Evolutionary conservation across 2,113 vertebrate genomes (phyloP).

Genomic region (Nerophis lumbriciformis): DNA sequence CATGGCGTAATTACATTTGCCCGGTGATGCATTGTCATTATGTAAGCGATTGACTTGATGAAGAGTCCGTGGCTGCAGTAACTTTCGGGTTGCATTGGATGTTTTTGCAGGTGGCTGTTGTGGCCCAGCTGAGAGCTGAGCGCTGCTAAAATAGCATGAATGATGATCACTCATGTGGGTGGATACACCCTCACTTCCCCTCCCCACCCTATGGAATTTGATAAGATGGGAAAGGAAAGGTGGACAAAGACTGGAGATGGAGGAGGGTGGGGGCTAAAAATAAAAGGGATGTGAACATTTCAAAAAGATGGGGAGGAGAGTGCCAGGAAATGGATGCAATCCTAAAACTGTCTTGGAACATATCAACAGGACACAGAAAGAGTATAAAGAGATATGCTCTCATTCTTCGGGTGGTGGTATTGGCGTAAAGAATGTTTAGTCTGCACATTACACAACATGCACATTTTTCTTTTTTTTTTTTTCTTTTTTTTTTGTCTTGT

Average conservation of each 20-base stretch:
- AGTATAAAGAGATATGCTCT: slow-evolving; percentile 16
- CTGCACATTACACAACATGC: background rate
- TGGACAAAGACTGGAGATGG: slow-evolving; percentile 22
- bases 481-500: too few relatives aligned
- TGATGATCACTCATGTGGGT: slow-evolving; percentile 57
- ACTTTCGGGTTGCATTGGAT: slow-evolving; percentile 24
- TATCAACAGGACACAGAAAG: background rate
- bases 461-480: background rate
- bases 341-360: slow-evolving; percentile 2
- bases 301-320: slow-evolving; percentile 42
- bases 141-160: slow-evolving; percentile 56
- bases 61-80: slow-evolving; percentile 19
- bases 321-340: slow-evolving; percentile 1
- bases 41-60: slow-evolving; percentile 18
- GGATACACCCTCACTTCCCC: slow-evolving; percentile 52
- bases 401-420: background rate
- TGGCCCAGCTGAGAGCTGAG: slow-evolving; percentile 38
- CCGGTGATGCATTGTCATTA: slow-evolving; percentile 14
- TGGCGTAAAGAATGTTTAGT: background rate
- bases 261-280: slow-evolving; percentile 1
- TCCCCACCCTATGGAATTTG: slow-evolving; percentile 57
- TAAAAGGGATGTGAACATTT: slow-evolving; percentile 34
- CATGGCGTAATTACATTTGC: slow-evolving; percentile 24
- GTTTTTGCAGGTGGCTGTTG: slow-evolving; percentile 45
- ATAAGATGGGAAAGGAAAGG: slow-evolving; percentile 55